Percentiles rank a stretch among this genome's conserved stretches.
Evolutionary conservation across 2,888 invertebrate genomes (phyloP).

Genomic region (Heliconius charithonia): DNA sequence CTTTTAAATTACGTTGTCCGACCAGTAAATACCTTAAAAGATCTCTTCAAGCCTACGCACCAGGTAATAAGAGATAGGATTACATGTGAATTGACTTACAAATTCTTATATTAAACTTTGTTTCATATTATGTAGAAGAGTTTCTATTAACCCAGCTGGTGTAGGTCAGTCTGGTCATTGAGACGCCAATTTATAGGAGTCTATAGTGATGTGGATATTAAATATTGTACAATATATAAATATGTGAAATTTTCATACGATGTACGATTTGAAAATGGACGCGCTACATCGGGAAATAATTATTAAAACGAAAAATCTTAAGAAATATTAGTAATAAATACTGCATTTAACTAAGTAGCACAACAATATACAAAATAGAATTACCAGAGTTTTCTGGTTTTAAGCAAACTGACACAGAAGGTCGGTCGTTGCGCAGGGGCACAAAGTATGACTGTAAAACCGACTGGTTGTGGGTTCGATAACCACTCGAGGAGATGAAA

Average conservation of each 20-base stretch:
- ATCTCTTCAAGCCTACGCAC: constrained; percentile 43
- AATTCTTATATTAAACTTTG: constrained; percentile 30
- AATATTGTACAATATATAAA: neutral
- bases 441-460: no score
- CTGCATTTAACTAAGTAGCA: neutral
- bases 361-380: neutral
- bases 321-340: neutral
- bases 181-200: neutral
- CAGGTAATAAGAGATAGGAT: constrained; percentile 41
- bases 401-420: neutral
- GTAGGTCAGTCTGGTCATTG: neutral
- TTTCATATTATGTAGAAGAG: constrained; percentile 1
- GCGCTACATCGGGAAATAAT: neutral
- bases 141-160: constrained; percentile 10
- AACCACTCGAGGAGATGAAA: no score
- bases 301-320: neutral
- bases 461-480: no score
- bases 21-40: constrained; percentile 45
- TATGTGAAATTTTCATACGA: neutral
- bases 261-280: neutral
- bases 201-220: neutral
- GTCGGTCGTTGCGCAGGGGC: no score
- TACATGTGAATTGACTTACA: constrained; percentile 34
- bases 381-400: neutral
- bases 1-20: constrained; percentile 46